These are phyloP conservation scores for Pagetopsis macropterus DNA, from an alignment of 2,797 vertebrate genomes.

Conservation along the genomic window DNA sequence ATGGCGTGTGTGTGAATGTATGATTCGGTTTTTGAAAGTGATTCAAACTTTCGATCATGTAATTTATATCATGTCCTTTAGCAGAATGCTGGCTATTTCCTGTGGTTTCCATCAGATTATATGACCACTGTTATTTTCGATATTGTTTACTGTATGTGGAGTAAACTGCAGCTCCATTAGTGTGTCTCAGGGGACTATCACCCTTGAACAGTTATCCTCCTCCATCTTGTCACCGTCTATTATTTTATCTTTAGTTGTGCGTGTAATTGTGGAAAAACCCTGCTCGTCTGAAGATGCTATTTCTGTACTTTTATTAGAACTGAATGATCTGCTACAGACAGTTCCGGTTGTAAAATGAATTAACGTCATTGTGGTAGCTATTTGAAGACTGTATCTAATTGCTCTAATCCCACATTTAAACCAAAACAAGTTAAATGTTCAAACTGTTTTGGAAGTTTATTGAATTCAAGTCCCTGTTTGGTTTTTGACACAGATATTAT, in stretches of 20 bases:
- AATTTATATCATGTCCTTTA: conserved; percentile 32
- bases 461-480: conserved; percentile 45
- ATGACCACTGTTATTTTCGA: conserved; percentile 19
- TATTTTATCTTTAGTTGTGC: conserved; percentile 25
- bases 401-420: conserved; percentile 26
- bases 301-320: conserved; percentile 55
- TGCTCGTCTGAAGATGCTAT: conserved; percentile 40
- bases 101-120: conserved; percentile 17
- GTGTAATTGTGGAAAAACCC: conserved; percentile 53
- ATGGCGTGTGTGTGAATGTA: conserved; percentile 19
- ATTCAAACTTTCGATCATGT: conserved; percentile 29
- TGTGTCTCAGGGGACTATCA: conserved; percentile 6
- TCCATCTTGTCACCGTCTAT: not conserved
- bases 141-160: conserved; percentile 18
- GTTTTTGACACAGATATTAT: conserved; percentile 41
- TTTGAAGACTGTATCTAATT: conserved; percentile 51
- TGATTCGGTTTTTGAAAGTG: conserved; percentile 20
- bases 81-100: not conserved
- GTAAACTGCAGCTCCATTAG: conserved; percentile 28
- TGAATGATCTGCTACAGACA: conserved; percentile 39
- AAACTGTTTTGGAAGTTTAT: conserved; percentile 48
- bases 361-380: conserved; percentile 50
- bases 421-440: conserved; percentile 22
- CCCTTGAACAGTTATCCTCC: not conserved
- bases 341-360: conserved; percentile 62